These are phyloP conservation scores for Felis chaus DNA, from an alignment of 2,113 vertebrate species.

Conservation along the genomic window DNA sequence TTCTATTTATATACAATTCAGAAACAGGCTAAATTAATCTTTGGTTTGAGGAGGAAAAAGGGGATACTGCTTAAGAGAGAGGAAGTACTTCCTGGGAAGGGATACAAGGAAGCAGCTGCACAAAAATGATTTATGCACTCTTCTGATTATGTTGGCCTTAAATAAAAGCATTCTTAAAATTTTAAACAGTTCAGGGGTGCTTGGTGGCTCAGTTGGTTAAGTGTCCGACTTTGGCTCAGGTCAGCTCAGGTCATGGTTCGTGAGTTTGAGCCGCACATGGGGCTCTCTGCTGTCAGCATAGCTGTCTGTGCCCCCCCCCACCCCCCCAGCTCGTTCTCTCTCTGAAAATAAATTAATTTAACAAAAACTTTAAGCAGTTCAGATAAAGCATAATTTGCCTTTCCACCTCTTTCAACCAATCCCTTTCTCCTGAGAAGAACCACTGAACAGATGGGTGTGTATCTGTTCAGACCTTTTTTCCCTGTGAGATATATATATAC, in stretches of 20 bases:
- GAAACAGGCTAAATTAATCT: background rate
- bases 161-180: background rate
- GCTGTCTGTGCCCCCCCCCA: too few relatives aligned
- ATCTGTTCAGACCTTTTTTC: background rate
- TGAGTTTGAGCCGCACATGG: too few relatives aligned
- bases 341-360: too few relatives aligned
- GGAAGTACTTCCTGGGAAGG: background rate
- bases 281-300: too few relatives aligned
- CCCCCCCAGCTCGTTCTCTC: too few relatives aligned
- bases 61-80: background rate
- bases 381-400: background rate
- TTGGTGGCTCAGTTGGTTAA: too few relatives aligned
- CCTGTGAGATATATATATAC: background rate
- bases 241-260: too few relatives aligned
- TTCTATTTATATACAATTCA: constrained; percentile 13
- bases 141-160: background rate
- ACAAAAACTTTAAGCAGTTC: background rate
- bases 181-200: background rate
- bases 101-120: background rate
- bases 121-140: background rate
- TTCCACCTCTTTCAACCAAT: background rate
- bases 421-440: background rate
- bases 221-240: too few relatives aligned
- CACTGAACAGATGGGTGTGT: background rate
- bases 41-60: background rate